Evolutionary conservation across 2,797 vertebrate genomes (phyloP), one percentile per base, ranked within the genome.

Genomic region (Chiloscyllium punctatum): DNA sequence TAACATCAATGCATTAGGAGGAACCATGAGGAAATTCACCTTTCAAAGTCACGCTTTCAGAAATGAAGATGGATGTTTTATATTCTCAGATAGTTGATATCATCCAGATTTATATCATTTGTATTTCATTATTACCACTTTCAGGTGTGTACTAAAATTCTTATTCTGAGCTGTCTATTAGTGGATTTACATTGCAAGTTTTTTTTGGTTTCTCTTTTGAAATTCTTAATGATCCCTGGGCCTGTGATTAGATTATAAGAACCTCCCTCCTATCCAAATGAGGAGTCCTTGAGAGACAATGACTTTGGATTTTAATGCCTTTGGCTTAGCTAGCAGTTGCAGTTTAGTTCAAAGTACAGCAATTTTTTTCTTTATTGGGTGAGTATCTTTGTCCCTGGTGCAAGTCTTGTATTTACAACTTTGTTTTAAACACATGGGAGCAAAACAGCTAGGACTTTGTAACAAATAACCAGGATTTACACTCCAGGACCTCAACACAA

Each of bases 231-330:
- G 90, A 92, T 92, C 62, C 66, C 23, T 92, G 62, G 8, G 69
- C n/a, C 68, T n/a, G 42, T 25, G 90, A 68, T 23, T 69, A 8
- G 21, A 69, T n/a, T 68, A 5, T 62, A 37, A 62, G 42, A 37
- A 16, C n/a, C n/a, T 68, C n/a, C 18, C 57, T 92, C 88, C 88
- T 92, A 68, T 69, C n/a, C 21, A 37, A 21, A 42, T n/a, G 42
- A 92, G 13, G 37, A 9, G 66, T 42, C 90, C 62, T 69, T 92
- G 90, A 92, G 90, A 92, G 62, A 8, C 62, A 92, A 23, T 92
- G 90, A 92, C 90, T 21, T 25, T 92, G 66, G 33, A 25, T 92
- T 92, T 92, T 92, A 92, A 66, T 92, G 90, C 62, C 33, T 37
- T 33, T 68, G 66, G 88, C 42, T 9, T 92, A 48, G 90, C 11